Percentiles rank a stretch among this genome's conserved stretches.
Conservation (phyloP, 2,888 invertebrate genomes). For the Synanthedon vespiformis region DNA sequence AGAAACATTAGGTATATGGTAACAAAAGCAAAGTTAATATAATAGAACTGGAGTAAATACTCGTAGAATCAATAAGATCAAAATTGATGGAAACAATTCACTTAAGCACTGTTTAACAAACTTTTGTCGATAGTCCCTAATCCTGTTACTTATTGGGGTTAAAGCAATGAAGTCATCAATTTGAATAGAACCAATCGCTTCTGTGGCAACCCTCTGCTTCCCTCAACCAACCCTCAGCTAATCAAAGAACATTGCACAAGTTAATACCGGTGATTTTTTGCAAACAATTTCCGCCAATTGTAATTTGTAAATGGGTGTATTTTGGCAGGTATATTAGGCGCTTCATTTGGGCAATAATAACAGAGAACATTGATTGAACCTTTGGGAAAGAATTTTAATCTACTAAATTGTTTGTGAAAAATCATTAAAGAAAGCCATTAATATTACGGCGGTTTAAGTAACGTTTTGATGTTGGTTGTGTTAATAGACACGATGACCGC, state of each 20-base stretch:
- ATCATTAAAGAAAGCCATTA: no score
- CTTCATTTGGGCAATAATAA: no score
- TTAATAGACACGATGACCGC: no score
- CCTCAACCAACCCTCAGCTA: slow-evolving; percentile 25
- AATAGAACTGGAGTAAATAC: no score
- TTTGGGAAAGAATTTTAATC: no score
- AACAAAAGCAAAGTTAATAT: no score
- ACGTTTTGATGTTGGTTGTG: no score
- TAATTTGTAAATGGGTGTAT: not conserved
- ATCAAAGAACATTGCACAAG: slow-evolving; percentile 37
- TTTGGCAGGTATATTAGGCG: not conserved
- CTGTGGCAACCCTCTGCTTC: slow-evolving; percentile 14
- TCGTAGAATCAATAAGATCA: slow-evolving; percentile 5
- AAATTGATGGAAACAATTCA: slow-evolving; percentile 31
- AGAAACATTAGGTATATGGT: no score
- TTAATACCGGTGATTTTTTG: slow-evolving; percentile 25
- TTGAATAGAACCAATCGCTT: slow-evolving; percentile 40
- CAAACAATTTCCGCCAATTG: slow-evolving; percentile 1
- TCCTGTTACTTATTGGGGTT: slow-evolving; percentile 48
- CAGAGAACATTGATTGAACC: no score
- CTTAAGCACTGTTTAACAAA: slow-evolving; percentile 41
- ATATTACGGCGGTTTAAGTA: no score
- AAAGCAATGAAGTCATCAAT: slow-evolving; percentile 59
- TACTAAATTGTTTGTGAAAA: no score
- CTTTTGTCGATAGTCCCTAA: slow-evolving; percentile 34